phyloP scores from a whole-genome alignment of 2,797 vertebrate genomes.

The Neomorphus geoffroyi region DNA sequence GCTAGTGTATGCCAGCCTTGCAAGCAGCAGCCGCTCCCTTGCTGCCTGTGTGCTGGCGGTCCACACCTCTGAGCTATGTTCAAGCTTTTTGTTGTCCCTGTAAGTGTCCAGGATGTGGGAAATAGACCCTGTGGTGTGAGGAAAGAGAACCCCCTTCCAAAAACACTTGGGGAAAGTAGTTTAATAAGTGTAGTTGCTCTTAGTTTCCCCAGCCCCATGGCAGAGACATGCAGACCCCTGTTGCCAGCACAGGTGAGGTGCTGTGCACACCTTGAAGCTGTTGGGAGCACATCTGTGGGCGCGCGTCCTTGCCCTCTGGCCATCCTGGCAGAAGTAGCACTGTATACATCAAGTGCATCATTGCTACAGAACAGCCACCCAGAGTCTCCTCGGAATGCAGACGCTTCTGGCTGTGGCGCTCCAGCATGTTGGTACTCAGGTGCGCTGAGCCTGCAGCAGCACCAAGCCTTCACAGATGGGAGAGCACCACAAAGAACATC shows the following conservation, averaged over 20 bases:
- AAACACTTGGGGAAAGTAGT: not conserved
- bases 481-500: not conserved
- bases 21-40: not conserved
- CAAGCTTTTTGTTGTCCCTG: not conserved
- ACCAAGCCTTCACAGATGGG: fast-evolving
- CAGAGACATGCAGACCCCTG: not conserved
- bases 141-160: not conserved
- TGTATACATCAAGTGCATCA: fast-evolving
- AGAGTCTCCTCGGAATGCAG: not conserved
- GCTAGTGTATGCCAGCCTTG: not conserved
- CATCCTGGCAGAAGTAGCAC: fast-evolving
- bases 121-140: not conserved
- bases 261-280: not conserved
- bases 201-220: not conserved
- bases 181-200: not conserved
- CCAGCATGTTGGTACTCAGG: not conserved
- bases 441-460: not conserved
- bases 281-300: not conserved
- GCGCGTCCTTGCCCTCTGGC: not conserved
- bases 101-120: not conserved
- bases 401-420: too few relatives aligned
- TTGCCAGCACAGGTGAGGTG: not conserved
- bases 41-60: fast-evolving
- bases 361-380: not conserved
- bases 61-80: not conserved